These are phyloP conservation scores for Lethenteron reissneri DNA, from an alignment of 2,113 vertebrate genomes.

Conservation along the genomic window DNA sequence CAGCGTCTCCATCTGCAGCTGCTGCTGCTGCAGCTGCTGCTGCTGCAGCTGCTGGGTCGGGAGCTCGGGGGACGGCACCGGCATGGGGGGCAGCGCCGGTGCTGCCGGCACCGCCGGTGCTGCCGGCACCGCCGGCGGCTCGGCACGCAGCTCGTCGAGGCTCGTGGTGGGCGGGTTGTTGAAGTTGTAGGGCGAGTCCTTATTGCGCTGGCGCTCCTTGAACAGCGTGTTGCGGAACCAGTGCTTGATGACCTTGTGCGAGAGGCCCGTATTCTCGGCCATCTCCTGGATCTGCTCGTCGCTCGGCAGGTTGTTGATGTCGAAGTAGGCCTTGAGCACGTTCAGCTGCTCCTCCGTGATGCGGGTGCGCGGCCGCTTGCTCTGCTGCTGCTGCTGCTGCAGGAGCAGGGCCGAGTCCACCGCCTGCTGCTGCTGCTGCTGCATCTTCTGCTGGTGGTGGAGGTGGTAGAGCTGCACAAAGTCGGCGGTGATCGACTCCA, in stretches of 20 bases:
- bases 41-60: no score
- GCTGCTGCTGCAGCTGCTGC: no score
- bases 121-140: slow-evolving; percentile 43
- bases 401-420: slow-evolving; percentile 81
- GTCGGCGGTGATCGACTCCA: slow-evolving; percentile 75
- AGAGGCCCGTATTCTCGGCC: slow-evolving; percentile 91
- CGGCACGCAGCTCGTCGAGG: slow-evolving; percentile 72
- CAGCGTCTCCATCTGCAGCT: slow-evolving; percentile 40
- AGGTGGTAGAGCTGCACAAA: slow-evolving; percentile 62
- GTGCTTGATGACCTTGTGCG: slow-evolving; percentile 97
- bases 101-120: slow-evolving; percentile 26
- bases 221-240: slow-evolving; percentile 97
- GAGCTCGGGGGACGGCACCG: no score
- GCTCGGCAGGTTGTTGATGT: slow-evolving; percentile 93
- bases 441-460: slow-evolving; percentile 4
- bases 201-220: slow-evolving; percentile 88
- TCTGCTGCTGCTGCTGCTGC: slow-evolving; percentile 52
- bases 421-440: slow-evolving; percentile 34
- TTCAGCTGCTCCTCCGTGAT: slow-evolving; percentile 95
- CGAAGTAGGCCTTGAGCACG: slow-evolving; percentile 77
- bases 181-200: slow-evolving; percentile 96
- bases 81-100: no score
- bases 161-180: slow-evolving; percentile 91
- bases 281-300: slow-evolving; percentile 98
- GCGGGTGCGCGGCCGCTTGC: slow-evolving; percentile 82